Evolutionary conservation across 2,888 invertebrate species (phyloP).

Genomic region (Stenolophus ochropezus): DNA sequence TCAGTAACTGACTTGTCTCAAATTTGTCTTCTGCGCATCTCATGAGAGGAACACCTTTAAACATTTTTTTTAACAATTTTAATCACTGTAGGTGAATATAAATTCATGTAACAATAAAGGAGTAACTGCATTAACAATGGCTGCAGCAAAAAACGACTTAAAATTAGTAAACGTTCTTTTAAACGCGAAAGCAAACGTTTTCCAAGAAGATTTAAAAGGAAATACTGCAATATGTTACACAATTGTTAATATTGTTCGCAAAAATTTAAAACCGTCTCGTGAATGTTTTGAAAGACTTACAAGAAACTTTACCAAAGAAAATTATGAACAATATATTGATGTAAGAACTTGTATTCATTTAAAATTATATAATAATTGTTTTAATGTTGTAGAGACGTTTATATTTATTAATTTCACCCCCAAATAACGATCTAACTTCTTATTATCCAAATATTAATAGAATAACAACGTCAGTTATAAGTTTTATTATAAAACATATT

Average conservation of each 20-base stretch:
- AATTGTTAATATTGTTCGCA: conserved; percentile 69
- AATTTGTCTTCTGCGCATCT: too few relatives aligned
- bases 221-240: conserved; percentile 71
- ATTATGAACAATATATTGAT: conserved; percentile 1
- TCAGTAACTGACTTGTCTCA: too few relatives aligned
- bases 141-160: conserved; percentile 69
- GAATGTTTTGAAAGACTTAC: conserved; percentile 65
- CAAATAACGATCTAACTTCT: conserved; percentile 64
- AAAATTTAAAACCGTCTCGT: conserved; percentile 67
- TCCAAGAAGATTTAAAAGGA: conserved; percentile 69
- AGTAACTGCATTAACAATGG: conserved; percentile 71
- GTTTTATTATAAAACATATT: conserved; percentile 68
- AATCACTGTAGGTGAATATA: conserved; percentile 68
- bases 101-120: conserved; percentile 69
- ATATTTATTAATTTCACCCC: conserved; percentile 66
- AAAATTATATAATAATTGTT: conserved; percentile 66
- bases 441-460: conserved; percentile 63
- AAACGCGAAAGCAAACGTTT: conserved; percentile 69
- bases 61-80: too few relatives aligned
- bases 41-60: too few relatives aligned
- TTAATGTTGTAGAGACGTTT: conserved; percentile 66
- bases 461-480: conserved; percentile 68
- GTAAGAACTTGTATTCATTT: conserved; percentile 64
- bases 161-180: conserved; percentile 68
- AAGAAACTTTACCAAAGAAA: conserved; percentile 6